Evolutionary conservation across 2,113 vertebrate genomes (phyloP).

Genomic region (Pseudorhombus dupliciocellatus): DNA sequence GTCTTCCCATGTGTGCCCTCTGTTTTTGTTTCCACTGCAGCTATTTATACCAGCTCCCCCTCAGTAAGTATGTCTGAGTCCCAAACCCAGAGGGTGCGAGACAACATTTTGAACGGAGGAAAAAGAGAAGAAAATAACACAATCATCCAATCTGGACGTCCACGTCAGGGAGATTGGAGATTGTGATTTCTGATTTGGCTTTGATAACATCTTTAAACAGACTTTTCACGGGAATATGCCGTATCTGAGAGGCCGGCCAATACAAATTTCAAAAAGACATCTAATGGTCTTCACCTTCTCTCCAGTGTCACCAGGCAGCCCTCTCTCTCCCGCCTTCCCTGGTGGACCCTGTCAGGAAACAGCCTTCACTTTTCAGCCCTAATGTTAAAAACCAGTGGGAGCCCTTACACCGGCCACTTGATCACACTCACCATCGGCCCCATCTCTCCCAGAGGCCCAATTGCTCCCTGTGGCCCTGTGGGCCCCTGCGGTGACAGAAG

Average conservation of each 20-base stretch:
- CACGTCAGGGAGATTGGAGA: not conserved
- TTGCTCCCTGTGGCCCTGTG: constrained; percentile 84
- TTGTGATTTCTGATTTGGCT: not conserved
- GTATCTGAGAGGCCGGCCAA: not conserved
- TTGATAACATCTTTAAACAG: not conserved
- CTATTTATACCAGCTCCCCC: not conserved
- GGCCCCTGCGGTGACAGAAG: constrained; percentile 83
- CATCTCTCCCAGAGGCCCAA: constrained; percentile 88
- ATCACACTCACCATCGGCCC: constrained; percentile 85
- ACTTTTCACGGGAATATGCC: not conserved
- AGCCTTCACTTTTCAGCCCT: constrained; percentile 17
- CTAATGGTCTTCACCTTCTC: constrained; percentile 84
- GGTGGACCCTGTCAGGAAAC: constrained; percentile 83
- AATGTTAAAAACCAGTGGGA: constrained; percentile 20
- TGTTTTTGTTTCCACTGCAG: not conserved
- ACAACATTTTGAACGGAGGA: not conserved
- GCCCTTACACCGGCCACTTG: constrained; percentile 1
- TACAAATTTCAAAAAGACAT: not conserved
- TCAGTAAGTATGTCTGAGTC: not conserved
- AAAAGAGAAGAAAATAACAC: no score
- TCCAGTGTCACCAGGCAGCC: constrained; percentile 89
- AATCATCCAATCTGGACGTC: no score
- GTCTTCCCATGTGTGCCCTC: not conserved
- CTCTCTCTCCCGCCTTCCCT: constrained; percentile 87
- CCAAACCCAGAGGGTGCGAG: not conserved